A percentile compares a stretch with the other conserved stretches of the same genome.
These are phyloP conservation scores for Eumacrocentrus americanus DNA, from an alignment of 2,888 invertebrate species.

Conservation along the genomic window DNA sequence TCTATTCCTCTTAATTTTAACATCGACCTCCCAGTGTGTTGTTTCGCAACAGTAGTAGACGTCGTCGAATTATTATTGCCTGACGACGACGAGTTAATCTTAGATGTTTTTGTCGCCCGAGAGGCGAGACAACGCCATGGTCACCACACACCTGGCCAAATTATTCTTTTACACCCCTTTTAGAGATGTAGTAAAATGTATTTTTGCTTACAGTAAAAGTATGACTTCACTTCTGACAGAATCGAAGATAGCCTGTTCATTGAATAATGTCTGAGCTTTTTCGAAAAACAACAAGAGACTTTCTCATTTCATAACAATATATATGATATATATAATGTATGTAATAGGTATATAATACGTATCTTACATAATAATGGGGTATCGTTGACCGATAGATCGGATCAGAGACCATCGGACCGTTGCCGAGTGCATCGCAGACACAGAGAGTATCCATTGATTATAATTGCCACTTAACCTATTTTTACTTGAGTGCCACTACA, in stretches of 20 bases:
- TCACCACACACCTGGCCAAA: neutral
- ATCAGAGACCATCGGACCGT: slow-evolving; percentile 25
- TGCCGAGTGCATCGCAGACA: slow-evolving; percentile 31
- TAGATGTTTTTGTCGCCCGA: slow-evolving; percentile 2
- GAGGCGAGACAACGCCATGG: neutral
- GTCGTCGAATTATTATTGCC: slow-evolving; percentile 8
- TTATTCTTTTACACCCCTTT: too few relatives aligned
- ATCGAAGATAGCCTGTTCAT: too few relatives aligned
- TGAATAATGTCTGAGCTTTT: too few relatives aligned
- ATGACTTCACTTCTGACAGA: too few relatives aligned
- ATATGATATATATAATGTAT: slow-evolving; percentile 6
- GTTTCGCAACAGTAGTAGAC: slow-evolving; percentile 11
- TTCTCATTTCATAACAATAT: too few relatives aligned
- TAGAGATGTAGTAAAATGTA: too few relatives aligned
- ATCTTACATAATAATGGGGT: too few relatives aligned
- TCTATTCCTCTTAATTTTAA: neutral
- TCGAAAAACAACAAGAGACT: too few relatives aligned
- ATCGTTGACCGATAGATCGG: slow-evolving; percentile 35
- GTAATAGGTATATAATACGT: too few relatives aligned
- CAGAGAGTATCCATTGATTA: slow-evolving; percentile 25
- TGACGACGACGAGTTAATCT: slow-evolving; percentile 20
- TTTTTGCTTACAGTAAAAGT: neutral
- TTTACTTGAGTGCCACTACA: slow-evolving; percentile 25
- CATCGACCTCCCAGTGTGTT: neutral
- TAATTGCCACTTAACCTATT: slow-evolving; percentile 39